Conservation (phyloP, 2,113 vertebrate genomes). For the Forbesichthys papilliferus region DNA sequence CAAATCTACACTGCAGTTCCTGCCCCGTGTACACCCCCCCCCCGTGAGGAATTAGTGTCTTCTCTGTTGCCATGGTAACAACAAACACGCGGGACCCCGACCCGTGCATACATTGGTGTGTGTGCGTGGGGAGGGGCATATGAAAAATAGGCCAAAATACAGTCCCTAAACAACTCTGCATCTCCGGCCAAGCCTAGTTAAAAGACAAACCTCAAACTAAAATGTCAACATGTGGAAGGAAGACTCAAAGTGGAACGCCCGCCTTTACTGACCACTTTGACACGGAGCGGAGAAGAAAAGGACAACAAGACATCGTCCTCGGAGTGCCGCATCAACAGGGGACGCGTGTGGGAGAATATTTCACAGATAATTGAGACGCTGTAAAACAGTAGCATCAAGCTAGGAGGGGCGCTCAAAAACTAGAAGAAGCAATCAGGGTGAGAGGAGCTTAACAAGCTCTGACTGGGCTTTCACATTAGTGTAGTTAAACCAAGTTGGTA, state of each 20-base stretch:
- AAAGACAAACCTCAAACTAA: constrained; percentile 1
- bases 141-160: constrained; percentile 18
- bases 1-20: constrained; percentile 27
- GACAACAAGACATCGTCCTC: constrained; percentile 33
- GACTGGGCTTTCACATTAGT: constrained; percentile 41
- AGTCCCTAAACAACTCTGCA: constrained; percentile 14
- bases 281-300: constrained; percentile 5
- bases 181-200: constrained; percentile 39
- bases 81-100: not conserved
- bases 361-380: constrained; percentile 59
- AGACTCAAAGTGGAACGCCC: not conserved
- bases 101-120: not conserved
- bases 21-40: constrained; percentile 16
- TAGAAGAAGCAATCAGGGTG: constrained; percentile 56
- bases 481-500: constrained; percentile 54
- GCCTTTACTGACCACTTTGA: not conserved
- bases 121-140: not conserved
- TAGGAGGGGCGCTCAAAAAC: constrained; percentile 44
- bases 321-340: constrained; percentile 35
- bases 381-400: constrained; percentile 48
- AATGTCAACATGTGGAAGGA: not conserved
- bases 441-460: constrained; percentile 63
- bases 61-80: constrained; percentile 61
- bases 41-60: constrained; percentile 1
- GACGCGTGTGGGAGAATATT: constrained; percentile 53